Evolutionary conservation across 1,140 invertebrate genomes (phyloP), one percentile per base, ranked within the genome.

Genomic region (Aphelinus atriplicis): DNA sequence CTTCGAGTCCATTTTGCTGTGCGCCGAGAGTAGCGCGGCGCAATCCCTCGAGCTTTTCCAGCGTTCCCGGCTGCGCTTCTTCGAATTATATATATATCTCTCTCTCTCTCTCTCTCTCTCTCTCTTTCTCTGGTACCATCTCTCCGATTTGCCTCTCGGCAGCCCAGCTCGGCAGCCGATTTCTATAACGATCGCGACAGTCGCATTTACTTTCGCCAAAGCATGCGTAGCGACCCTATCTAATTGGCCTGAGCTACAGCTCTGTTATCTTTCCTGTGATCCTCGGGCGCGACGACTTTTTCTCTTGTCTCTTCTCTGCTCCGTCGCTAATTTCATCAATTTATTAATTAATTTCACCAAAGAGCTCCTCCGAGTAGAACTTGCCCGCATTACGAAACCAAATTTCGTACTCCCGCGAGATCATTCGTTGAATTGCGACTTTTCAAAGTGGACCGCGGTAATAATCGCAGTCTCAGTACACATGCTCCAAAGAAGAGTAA

Each of bases 21-120:
- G 48, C n/a, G 66, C 7, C 5, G 55, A 9, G 45, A 48, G 45
- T 51, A 53, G 43, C 43, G 45, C 60, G 50, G 50, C 47, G 69
- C 69, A 71, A 71, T 71, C 60, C 69, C 69, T 46, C 69, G 69
- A 71, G 69, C 69, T 63, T 71, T 63, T 63, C 69, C 10, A 63
- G 60, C 60, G 47, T 71, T 71, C 63, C 60, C 69, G 69, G 60
- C 68, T 71, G 62, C 58, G 3, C 56, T 71, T 51, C 57, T 10
- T 63, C n/a, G 60, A 53, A 73, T 26, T 26, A 26, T 26, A 26
- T 26, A 26, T 26, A 0, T 26, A 0, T 26, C 26, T 26, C 26
- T 26, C n/a, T n/a, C n/a, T n/a, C n/a, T 66, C n/a, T 58, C 66
- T 4, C 7, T 55, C 65, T 56, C 51, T 55, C 42, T 56, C 51